These are phyloP conservation scores for Sander vitreus DNA, from an alignment of 2,113 vertebrate species.

Conservation along the genomic window DNA sequence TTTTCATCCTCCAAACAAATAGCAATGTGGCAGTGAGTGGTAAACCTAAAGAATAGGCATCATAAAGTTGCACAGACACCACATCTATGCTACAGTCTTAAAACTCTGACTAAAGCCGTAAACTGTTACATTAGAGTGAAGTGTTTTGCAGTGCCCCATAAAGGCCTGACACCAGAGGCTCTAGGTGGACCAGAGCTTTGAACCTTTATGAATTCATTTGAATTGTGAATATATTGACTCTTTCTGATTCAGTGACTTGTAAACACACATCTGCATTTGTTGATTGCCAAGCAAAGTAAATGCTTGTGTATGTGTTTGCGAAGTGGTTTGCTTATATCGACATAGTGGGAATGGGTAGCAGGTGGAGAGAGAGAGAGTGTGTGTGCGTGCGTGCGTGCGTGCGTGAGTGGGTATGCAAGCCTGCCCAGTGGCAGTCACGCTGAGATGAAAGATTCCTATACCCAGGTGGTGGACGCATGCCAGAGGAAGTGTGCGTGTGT, in stretches of 20 bases:
- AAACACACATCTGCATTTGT: constrained; percentile 49
- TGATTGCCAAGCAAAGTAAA: constrained; percentile 25
- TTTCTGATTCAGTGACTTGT: constrained; percentile 50
- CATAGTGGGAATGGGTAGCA: constrained; percentile 47
- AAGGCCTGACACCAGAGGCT: constrained; percentile 28
- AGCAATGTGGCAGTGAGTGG: constrained; percentile 19
- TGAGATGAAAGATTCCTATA: constrained; percentile 59
- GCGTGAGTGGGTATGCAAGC: constrained; percentile 33
- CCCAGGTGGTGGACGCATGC: constrained; percentile 56
- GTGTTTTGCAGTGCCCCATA: constrained; percentile 27
- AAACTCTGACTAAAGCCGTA: constrained; percentile 41
- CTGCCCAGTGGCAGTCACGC: constrained; percentile 53
- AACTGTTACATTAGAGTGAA: constrained; percentile 36
- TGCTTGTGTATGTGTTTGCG: constrained; percentile 15
- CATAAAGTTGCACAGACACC: constrained; percentile 25
- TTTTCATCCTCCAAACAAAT: constrained; percentile 31
- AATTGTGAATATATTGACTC: constrained; percentile 57
- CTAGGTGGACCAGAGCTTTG: constrained; percentile 9
- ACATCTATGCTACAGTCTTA: constrained; percentile 25
- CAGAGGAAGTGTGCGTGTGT: constrained; percentile 17
- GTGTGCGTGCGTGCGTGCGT: background rate
- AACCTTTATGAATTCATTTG: constrained; percentile 52
- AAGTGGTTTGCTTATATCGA: constrained; percentile 18
- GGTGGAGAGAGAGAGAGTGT: constrained; percentile 46
- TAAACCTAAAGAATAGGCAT: constrained; percentile 24